A percentile compares a stretch with the other conserved stretches of the same genome.
phyloP scores from a whole-genome alignment of 2,113 vertebrate species.

The Chinchilla lanigera region DNA sequence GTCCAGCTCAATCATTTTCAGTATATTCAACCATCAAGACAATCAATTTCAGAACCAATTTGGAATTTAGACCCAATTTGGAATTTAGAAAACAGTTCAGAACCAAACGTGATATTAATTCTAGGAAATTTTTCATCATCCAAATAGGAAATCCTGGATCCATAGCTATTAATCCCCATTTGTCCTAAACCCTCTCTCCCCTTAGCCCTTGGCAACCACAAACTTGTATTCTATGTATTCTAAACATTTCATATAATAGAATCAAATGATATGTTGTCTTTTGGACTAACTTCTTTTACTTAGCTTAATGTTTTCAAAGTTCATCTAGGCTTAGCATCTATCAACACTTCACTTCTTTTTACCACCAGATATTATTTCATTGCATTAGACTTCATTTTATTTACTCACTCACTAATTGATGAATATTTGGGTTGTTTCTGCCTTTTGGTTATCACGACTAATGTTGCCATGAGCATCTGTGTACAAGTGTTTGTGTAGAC shows the following conservation, averaged over 20 bases:
- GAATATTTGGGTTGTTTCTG: background rate
- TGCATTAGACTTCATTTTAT: background rate
- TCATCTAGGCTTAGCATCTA: background rate
- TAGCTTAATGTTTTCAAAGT: background rate
- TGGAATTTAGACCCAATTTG: slow-evolving; percentile 18
- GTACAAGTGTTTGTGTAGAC: background rate
- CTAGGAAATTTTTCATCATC: background rate
- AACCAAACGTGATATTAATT: background rate
- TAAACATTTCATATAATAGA: background rate
- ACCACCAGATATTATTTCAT: background rate
- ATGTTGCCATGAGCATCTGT: background rate
- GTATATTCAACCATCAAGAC: background rate
- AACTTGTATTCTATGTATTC: background rate
- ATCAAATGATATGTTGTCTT: background rate
- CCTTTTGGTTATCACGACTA: background rate
- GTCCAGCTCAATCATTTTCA: background rate
- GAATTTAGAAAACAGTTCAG: slow-evolving; percentile 35
- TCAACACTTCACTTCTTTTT: background rate
- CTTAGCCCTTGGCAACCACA: background rate
- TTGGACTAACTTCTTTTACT: background rate
- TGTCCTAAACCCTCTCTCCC: background rate
- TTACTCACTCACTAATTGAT: background rate
- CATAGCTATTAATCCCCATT: background rate
- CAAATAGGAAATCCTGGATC: background rate
- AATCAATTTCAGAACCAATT: slow-evolving; percentile 38